Evolutionary conservation across 2,888 invertebrate genomes (phyloP).

Genomic region (Panopea generosa): DNA sequence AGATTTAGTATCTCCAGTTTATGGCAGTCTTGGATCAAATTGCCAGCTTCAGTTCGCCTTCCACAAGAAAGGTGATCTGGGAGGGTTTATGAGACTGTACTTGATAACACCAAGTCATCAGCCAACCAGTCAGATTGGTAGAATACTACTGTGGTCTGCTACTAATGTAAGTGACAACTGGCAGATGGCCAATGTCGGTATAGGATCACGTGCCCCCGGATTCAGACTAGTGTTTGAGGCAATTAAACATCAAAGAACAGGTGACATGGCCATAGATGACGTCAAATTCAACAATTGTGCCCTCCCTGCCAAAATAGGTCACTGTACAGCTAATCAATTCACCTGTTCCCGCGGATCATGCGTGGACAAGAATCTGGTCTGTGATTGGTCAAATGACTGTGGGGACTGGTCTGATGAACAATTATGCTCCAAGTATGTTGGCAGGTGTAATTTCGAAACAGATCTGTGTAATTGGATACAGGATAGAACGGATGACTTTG

Average conservation of each 20-base stretch:
- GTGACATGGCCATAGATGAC: conserved; percentile 81
- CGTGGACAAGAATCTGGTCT: conserved; percentile 69
- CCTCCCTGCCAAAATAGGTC: conserved; percentile 38
- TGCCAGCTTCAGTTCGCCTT: conserved; percentile 75
- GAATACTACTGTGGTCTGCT: conserved; percentile 73
- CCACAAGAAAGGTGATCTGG: conserved; percentile 64
- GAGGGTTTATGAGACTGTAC: conserved; percentile 66
- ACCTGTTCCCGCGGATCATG: conserved; percentile 75
- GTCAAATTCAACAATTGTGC: conserved; percentile 75
- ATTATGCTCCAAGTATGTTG: conserved; percentile 68
- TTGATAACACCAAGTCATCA: conserved; percentile 65
- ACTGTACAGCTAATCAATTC: conserved; percentile 75
- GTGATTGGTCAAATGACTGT: conserved; percentile 82
- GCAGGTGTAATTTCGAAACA: conserved; percentile 79
- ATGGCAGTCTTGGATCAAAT: conserved; percentile 70
- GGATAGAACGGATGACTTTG: conserved; percentile 77
- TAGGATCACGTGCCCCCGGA: conserved; percentile 71
- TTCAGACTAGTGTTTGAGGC: conserved; percentile 78
- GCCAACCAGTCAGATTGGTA: conserved; percentile 50
- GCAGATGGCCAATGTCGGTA: conserved; percentile 73
- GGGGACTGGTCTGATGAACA: conserved; percentile 80
- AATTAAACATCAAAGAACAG: conserved; percentile 59
- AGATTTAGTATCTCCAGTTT: conserved; percentile 70
- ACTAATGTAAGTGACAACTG: conserved; percentile 71
- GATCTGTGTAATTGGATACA: conserved; percentile 80